Base-by-base conservation (phyloP, 2,888 invertebrate species). In the Lasius platythorax region DNA sequence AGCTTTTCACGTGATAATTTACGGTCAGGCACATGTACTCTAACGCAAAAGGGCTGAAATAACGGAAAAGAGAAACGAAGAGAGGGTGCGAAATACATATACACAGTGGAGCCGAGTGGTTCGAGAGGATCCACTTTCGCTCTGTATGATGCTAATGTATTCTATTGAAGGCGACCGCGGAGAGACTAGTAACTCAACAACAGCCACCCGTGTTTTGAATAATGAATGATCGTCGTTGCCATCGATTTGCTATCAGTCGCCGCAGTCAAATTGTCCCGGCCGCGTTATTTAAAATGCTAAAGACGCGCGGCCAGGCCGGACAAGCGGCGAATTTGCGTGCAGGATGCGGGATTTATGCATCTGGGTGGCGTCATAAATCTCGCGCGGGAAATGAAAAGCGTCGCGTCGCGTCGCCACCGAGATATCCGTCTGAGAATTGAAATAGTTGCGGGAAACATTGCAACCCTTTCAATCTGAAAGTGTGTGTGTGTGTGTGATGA, bases 91-190 rank as follows among this genome's bases (percentile, higher is more conserved):
- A 72, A 74, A 90, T 85, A 84, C 79, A 88, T 75, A 83, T 63
- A 50, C 46, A 8, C 11, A 33, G 56, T 43, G 33, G 70, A 61
- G 66, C 58, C 40, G 70, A 73, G 84, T 67, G 83, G 73, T 84
- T 70, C 61, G 53, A 82, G 58, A 73, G 58, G 82, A 85, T 75
- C 84, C 88, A 89, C 90, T 90, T 92, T 89, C 90, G 88, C 88
- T 91, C 91, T 89, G 89, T 88, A 78, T 83, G 85, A 83, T 82
- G 88, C 88, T 93, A 91, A 93, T 93, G 92, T 91, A 93, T 93
- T 92, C 92, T 84, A 93, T 93, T 93, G 92, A 93, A 91, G 88
- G 87, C 87, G 86, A 87, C 87, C 89, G 53, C 53, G 67, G 53
- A 43, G 68, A 85, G 85, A 89, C 88, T 79, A 72, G 83, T 91